Evolutionary conservation across 2,113 vertebrate genomes (phyloP), one percentile per base, ranked within the genome.

Genomic region (Copsychus sechellarum): DNA sequence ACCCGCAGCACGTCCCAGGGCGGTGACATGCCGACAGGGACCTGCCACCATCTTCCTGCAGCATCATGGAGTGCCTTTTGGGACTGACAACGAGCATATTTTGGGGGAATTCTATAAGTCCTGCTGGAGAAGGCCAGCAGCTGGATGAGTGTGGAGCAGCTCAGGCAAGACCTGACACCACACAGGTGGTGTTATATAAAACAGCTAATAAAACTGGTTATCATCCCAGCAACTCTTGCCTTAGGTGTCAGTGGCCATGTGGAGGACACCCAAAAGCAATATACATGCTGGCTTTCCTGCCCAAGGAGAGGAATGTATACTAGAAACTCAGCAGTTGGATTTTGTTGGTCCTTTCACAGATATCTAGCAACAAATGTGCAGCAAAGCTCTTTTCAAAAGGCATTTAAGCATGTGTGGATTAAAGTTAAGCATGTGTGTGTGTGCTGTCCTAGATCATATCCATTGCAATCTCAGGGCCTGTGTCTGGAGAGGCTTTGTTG

Each of bases 11-110:
- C 0, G 5, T 81, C 86, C 51, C 61, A 42, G 43, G 4, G 7
- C 0, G 0, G 58, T 65, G 61, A 47, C 43, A 60, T 0, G 0
- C 72, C 48, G 61, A 11, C 0, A 0, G 20, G 23, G 76, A 84
- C 40, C 67, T 70, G 66, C 51, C 57, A 17, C 38, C 28, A 12
- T 48, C 47, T 61, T 65, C 42, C 56, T 33, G 34, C 0, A 0
- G 43, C 42, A 82, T 36, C 4, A 2, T 0, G 0, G 42, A 26
- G 14, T 74, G 34, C 25, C 20, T 92, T 61, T 73, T 15, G 26
- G 74, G 38, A 40, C 42, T 82, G 38, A 38, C 8, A 5, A 48
- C n/a, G 43, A 54, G 8, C 4, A 2, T 31, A 19, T 56, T 78
- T 70, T 0, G 1, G 21, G 16, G 29, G 22, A 7, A 53, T 36